Percentiles rank a stretch among this genome's conserved stretches.
Evolutionary conservation across 2,888 invertebrate species (phyloP).

Genomic region (Orthosia incerta): DNA sequence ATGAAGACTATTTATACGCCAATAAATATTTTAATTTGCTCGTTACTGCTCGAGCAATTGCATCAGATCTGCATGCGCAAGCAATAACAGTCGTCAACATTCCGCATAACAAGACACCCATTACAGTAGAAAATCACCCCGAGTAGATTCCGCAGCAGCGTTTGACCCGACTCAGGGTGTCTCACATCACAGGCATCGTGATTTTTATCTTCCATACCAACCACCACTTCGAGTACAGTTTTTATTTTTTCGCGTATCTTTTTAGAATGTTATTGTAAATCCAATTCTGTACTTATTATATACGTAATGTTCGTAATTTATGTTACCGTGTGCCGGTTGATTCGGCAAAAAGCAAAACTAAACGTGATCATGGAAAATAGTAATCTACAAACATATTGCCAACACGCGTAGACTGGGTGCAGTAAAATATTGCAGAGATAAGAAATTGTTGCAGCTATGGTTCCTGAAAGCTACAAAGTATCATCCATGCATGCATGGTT

Average conservation of each 20-base stretch:
- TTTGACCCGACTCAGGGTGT: slow-evolving; percentile 64
- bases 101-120: slow-evolving; percentile 71
- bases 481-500: not conserved
- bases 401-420: slow-evolving; percentile 3
- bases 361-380: slow-evolving; percentile 18
- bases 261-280: slow-evolving; percentile 32
- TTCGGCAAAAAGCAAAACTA: slow-evolving; percentile 27
- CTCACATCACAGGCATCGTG: slow-evolving; percentile 36
- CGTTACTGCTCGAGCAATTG: slow-evolving; percentile 69
- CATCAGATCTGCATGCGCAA: slow-evolving; percentile 75
- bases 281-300: slow-evolving; percentile 21
- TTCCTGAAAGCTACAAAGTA: slow-evolving; percentile 22
- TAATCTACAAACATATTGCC: slow-evolving; percentile 15
- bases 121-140: slow-evolving; percentile 67
- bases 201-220: slow-evolving; percentile 59
- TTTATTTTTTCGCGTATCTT: slow-evolving; percentile 24
- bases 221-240: slow-evolving; percentile 27
- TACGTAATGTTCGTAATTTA: slow-evolving; percentile 29
- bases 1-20: slow-evolving; percentile 66
- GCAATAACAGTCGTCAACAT: slow-evolving; percentile 71
- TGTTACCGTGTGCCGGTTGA: slow-evolving; percentile 2
- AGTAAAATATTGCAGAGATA: slow-evolving; percentile 16
- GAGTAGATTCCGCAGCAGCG: slow-evolving; percentile 66
- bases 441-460: not conserved
- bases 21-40: slow-evolving; percentile 74